Conservation (phyloP, 1,140 invertebrate species). For the Calosoma granatense region DNA sequence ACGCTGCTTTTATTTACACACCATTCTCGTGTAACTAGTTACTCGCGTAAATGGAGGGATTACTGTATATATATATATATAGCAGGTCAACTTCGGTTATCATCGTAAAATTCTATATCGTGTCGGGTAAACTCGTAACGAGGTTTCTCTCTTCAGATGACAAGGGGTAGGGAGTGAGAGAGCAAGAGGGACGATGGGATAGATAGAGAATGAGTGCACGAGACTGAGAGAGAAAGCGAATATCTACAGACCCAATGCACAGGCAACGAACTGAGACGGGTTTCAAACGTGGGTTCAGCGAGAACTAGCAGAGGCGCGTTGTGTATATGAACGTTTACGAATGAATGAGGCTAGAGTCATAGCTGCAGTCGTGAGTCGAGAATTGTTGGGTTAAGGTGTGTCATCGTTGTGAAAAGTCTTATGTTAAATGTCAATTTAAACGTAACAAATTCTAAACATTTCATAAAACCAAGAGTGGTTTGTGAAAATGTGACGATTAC, state of each 20-base stretch:
- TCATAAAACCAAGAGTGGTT: not conserved
- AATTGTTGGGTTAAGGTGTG: not conserved
- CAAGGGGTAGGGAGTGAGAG: too few relatives aligned
- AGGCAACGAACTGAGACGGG: constrained; percentile 1
- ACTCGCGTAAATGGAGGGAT: too few relatives aligned
- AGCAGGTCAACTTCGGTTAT: not conserved
- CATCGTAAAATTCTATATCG: constrained; percentile 5
- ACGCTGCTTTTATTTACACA: too few relatives aligned
- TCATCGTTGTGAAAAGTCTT: not conserved
- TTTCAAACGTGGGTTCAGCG: not conserved
- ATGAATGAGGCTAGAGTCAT: too few relatives aligned
- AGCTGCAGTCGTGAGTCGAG: not conserved
- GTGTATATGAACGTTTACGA: too few relatives aligned
- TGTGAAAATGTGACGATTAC: not conserved
- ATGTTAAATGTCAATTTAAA: constrained; percentile 1
- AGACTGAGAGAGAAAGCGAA: not conserved
- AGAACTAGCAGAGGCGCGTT: not conserved
- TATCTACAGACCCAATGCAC: not conserved
- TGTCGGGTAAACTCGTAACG: constrained; percentile 3
- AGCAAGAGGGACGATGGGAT: too few relatives aligned
- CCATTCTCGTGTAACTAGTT: too few relatives aligned
- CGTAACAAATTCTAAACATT: too few relatives aligned
- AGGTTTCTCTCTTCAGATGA: constrained; percentile 2
- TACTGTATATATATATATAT: too few relatives aligned
- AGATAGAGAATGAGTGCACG: not conserved